Evolutionary conservation across 2,888 invertebrate species (phyloP), one percentile per base, ranked within the genome.

Genomic region (Chalcis sispes): DNA sequence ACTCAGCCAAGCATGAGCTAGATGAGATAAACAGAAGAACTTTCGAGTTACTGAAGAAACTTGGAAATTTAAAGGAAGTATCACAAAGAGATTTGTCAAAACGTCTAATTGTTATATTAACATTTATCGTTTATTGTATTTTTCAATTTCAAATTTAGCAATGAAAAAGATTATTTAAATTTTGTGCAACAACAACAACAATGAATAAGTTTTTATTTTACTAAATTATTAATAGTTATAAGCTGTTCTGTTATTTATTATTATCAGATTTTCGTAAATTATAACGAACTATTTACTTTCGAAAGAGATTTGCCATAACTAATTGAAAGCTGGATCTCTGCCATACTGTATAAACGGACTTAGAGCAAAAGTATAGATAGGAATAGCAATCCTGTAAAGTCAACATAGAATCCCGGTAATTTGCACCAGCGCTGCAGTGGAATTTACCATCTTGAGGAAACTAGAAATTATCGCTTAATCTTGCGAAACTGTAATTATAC

Each of bases 401-500:
- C 64, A 56, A 58, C 69, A 20, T 27, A 58, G 70, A 75, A 70
- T 70, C 65, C 65, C 40, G 42, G 58, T 36, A 70, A 70, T 75
- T 75, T 42, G 70, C 54, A 50, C 65, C 18, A 4, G 36, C 5
- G 25, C 36, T 50, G 59, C 40, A 40, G 66, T 18, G 61, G 61
- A 61, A 67, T 74, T 74, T 23, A 46, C 67, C 46, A 67, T 74
- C 73, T 67, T 67, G 59, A 27, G 65, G 54, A 69, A 74, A 67
- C 67, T 62, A 42, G 46, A 56, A 74, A 29, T 58, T 69, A 50
- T 46, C 61, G 25, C 62, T 67, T 74, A 74, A 74, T 74, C 74
- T 74, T 20, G 7, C 46, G 52, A 36, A 61, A 74, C 54, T 67
- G 52, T 67, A 74, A 74, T 67, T 54, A 58, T 18, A 5, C 23